Evolutionary conservation across 2,113 vertebrate genomes (phyloP).

Genomic region (Otis tarda): DNA sequence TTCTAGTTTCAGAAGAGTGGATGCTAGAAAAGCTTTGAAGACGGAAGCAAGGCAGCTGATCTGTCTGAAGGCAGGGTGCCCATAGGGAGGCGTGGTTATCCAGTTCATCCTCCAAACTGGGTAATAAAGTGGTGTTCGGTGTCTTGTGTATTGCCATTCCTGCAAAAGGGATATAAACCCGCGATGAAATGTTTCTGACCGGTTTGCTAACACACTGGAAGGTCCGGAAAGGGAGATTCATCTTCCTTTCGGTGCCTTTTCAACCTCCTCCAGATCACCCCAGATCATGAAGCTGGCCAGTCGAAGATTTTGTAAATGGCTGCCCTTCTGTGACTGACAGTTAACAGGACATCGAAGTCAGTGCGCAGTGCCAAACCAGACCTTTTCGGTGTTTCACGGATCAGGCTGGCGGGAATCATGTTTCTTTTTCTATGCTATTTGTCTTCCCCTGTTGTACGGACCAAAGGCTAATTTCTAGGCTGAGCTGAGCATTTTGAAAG

Average conservation of each 20-base stretch:
- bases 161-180: background rate
- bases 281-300: background rate
- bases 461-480: background rate
- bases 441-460: background rate
- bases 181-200: background rate
- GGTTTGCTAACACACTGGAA: background rate
- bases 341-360: background rate
- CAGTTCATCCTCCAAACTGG: background rate
- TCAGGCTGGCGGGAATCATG: background rate
- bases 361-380: background rate
- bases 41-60: background rate
- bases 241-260: background rate
- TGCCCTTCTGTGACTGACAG: background rate
- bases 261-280: background rate
- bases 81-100: accelerated
- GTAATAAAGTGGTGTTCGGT: background rate
- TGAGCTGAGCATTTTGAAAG: too few species aligned
- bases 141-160: background rate
- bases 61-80: background rate
- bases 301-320: background rate
- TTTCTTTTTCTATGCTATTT: background rate
- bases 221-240: background rate
- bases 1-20: background rate
- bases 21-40: background rate
- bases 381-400: background rate